Conservation (phyloP, 2,113 vertebrate species). For the Gallinago paraguaiae region DNA sequence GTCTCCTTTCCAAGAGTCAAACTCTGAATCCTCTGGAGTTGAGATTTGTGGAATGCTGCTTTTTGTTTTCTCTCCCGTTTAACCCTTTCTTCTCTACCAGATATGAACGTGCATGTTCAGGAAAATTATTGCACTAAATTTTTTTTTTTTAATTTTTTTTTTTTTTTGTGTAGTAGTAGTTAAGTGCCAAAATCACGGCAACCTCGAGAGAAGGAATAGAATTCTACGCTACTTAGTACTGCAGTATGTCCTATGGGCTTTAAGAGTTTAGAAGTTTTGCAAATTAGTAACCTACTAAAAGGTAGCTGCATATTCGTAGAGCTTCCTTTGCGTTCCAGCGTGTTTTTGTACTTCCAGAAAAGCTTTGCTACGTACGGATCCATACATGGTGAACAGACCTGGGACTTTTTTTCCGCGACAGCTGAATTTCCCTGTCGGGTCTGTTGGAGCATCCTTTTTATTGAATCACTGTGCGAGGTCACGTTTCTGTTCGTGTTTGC, state of each 20-base stretch:
- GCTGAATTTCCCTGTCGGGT: not conserved
- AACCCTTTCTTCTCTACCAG: slow-evolving; percentile 59
- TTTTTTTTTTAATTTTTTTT: not conserved
- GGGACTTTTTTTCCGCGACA: not conserved
- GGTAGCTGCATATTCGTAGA: slow-evolving; percentile 69
- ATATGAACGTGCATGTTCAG: slow-evolving; percentile 70
- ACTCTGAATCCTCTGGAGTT: slow-evolving; percentile 65
- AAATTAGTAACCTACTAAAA: slow-evolving; percentile 67
- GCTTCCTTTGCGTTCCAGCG: slow-evolving; percentile 68
- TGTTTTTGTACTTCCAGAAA: slow-evolving; percentile 71
- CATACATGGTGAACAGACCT: not conserved
- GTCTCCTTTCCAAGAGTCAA: slow-evolving; percentile 63
- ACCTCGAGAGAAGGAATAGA: slow-evolving; percentile 64
- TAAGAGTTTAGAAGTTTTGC: slow-evolving; percentile 69
- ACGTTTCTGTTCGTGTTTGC: slow-evolving; percentile 39
- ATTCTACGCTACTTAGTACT: slow-evolving; percentile 69
- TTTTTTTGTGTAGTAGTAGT: slow-evolving; percentile 56
- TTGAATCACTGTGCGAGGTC: slow-evolving; percentile 66
- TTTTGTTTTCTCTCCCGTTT: slow-evolving; percentile 53
- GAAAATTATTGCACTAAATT: slow-evolving; percentile 67
- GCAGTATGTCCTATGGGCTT: slow-evolving; percentile 70
- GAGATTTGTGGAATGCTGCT: slow-evolving; percentile 71
- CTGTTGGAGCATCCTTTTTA: slow-evolving; percentile 49
- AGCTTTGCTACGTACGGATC: slow-evolving; percentile 55
- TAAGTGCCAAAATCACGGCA: slow-evolving; percentile 74